A percentile compares a stretch with the other conserved stretches of the same genome.
These are phyloP conservation scores for Blomia tropicalis DNA, from an alignment of 2,888 invertebrate species.

Conservation along the genomic window DNA sequence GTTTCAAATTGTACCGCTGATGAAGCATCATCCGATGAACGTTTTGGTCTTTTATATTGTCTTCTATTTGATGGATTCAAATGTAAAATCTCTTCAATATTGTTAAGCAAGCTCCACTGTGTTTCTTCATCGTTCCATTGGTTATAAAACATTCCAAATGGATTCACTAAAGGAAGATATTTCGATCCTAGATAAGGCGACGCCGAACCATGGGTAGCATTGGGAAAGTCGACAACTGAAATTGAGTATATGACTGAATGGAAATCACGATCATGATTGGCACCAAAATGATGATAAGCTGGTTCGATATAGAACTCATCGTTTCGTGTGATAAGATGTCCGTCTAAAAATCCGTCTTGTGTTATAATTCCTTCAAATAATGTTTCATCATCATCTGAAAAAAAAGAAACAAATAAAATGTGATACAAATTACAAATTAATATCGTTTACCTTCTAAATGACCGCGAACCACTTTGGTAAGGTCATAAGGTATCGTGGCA, in stretches of 20 bases:
- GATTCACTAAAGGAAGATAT: conserved; percentile 7
- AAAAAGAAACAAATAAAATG: conserved; percentile 4
- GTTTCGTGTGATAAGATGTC: conserved; percentile 61
- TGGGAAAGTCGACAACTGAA: conserved; percentile 49
- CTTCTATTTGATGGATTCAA: background rate
- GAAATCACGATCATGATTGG: conserved; percentile 38
- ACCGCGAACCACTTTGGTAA: conserved; percentile 56
- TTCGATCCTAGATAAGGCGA: background rate
- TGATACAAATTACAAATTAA: background rate
- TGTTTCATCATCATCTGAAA: conserved; percentile 56
- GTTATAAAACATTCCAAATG: background rate
- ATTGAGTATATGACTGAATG: conserved; percentile 70
- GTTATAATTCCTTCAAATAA: conserved; percentile 70
- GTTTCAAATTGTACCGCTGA: background rate
- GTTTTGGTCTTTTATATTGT: background rate
- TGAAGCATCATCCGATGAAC: background rate
- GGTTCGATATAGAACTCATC: conserved; percentile 67
- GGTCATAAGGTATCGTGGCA: conserved; percentile 39
- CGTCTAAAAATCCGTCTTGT: conserved; percentile 71
- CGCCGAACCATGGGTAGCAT: conserved; percentile 8
- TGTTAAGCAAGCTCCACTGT: background rate
- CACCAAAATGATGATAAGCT: conserved; percentile 46
- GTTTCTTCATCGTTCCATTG: background rate
- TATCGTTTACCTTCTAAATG: conserved; percentile 53
- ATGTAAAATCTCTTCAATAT: background rate